Evolutionary conservation across 2,888 invertebrate species (phyloP), one percentile per base, ranked within the genome.

Genomic region (Limnephilus marmoratus): DNA sequence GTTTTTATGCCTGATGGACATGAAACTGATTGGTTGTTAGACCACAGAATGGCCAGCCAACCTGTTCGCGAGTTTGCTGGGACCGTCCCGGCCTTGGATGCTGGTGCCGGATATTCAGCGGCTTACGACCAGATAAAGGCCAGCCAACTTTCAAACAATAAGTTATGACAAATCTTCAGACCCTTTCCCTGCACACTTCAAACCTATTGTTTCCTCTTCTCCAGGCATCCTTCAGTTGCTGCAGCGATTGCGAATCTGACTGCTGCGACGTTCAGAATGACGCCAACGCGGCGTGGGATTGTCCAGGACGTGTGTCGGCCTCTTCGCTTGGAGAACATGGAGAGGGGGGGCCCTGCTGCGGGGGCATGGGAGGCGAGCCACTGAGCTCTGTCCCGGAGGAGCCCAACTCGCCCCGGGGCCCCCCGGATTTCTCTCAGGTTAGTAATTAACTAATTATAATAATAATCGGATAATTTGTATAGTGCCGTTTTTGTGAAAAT

Each of bases 221-320:
- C 18, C 92, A 92, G 92, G 68, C 83, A 2, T 92, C 92, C 15
- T 96, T 85, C 95, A 96, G 96, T 93, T 95, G 95, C 94, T 97
- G 96, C 95, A 96, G 96, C 94, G 96, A 96, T 93, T 96, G 97
- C 94, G 96, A 96, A 82, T 96, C 96, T 34, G 95, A 95, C 94
- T 94, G 94, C 94, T 92, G 93, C 82, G 93, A 93, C 34, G 68
- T 83, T 0, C 93, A 92, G 49, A 94, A 92, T 82, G 90, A 93
- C 81, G 87, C 90, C n/a, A 92, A 91, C 85, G 85, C 91, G 18
- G 91, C 92, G 2, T 41, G 53, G 68, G 49, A 41, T 18, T 37
- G 41, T 34, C 29, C 88, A 5, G 31, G 7, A 34, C 45, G 2
- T 12, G 9, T 1, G n/a, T n/a, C 68, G 68, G 68, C 5, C 1